Evolutionary conservation across 2,888 invertebrate genomes (phyloP).

Genomic region (Punctoribates punctum): DNA sequence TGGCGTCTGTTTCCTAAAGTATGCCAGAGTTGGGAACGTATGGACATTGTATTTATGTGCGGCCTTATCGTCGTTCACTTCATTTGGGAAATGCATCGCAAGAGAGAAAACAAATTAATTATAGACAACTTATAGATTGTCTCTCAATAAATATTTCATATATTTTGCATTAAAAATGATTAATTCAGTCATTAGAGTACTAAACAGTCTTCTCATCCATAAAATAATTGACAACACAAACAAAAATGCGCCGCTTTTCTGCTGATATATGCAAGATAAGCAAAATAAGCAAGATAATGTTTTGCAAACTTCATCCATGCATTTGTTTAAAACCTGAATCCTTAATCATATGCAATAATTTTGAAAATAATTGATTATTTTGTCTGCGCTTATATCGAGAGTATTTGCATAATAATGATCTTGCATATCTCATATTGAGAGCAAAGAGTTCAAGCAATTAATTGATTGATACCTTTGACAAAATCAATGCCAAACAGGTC

Average conservation of each 20-base stretch:
- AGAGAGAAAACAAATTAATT: background rate
- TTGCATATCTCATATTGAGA: background rate
- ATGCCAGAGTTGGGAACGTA: constrained; percentile 77
- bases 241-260: background rate
- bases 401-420: too few species aligned
- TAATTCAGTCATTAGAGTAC: background rate
- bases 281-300: too few species aligned
- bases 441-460: background rate
- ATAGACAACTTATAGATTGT: background rate
- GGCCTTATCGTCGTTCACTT: constrained; percentile 72
- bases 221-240: too few species aligned
- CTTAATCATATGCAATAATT: too few species aligned
- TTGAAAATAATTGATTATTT: too few species aligned
- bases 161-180: background rate
- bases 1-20: constrained; percentile 77
- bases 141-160: background rate
- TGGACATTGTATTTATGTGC: constrained; percentile 76
- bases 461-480: constrained; percentile 62
- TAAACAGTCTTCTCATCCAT: background rate
- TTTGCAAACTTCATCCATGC: too few species aligned
- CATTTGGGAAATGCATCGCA: background rate
- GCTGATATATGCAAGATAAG: background rate
- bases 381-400: too few species aligned
- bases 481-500: constrained; percentile 69
- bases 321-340: too few species aligned